These are phyloP conservation scores for Falco cherrug DNA, from an alignment of 2,797 vertebrate species.

Conservation along the genomic window DNA sequence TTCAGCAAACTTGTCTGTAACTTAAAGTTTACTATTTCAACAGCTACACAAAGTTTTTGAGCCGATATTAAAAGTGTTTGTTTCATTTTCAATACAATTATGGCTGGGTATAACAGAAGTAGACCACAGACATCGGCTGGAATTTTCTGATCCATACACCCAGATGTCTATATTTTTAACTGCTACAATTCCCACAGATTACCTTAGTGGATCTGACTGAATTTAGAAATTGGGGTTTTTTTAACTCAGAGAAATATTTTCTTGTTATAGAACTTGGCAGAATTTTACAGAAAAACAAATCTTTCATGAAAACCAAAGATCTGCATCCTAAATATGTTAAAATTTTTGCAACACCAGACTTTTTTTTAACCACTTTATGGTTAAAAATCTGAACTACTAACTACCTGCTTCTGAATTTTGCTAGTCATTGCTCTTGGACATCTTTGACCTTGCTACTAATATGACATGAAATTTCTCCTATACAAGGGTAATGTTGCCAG, in stretches of 20 bases:
- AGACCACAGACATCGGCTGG: neutral
- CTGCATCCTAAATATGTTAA: neutral
- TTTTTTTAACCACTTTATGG: neutral
- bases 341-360: neutral
- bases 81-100: neutral
- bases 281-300: neutral
- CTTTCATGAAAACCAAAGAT: neutral
- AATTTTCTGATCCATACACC: neutral
- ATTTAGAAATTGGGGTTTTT: neutral
- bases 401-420: neutral
- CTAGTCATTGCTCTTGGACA: neutral
- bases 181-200: neutral
- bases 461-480: neutral
- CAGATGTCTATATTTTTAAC: neutral
- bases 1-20: neutral
- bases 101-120: neutral
- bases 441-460: neutral
- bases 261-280: neutral
- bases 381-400: neutral
- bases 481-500: neutral
- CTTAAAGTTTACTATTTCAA: neutral
- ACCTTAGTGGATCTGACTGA: neutral
- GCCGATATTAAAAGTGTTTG: neutral
- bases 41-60: neutral
- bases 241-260: neutral